Evolutionary conservation across 64 coral and sea anemone species (phyloP).

Genomic region (Porites lutea): DNA sequence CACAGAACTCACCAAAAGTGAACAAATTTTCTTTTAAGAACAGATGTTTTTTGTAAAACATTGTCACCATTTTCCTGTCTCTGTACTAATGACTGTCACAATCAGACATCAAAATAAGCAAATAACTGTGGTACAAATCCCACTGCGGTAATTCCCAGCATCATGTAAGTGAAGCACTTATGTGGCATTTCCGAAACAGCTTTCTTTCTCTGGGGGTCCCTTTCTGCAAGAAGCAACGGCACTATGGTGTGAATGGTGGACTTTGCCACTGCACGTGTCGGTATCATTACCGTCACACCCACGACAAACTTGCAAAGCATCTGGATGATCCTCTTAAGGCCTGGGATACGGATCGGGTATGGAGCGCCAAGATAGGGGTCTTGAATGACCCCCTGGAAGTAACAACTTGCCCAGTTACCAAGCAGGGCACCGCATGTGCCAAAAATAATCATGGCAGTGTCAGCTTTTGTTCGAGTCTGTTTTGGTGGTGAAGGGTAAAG

Average conservation of each 20-base stretch:
- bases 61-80: too few species aligned
- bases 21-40: too few species aligned
- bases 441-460: conserved; percentile 84
- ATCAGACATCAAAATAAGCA: conserved; percentile 74
- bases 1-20: too few species aligned
- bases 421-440: conserved; percentile 70
- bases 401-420: conserved; percentile 66
- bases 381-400: conserved; percentile 48
- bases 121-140: conserved; percentile 75
- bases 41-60: too few species aligned
- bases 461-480: conserved; percentile 74
- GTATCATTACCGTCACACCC: conserved; percentile 73
- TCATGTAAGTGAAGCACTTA: conserved; percentile 80
- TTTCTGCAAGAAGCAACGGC: conserved; percentile 73
- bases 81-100: too few species aligned
- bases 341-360: conserved; percentile 64
- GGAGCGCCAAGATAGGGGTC: conserved; percentile 81
- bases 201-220: conserved; percentile 63
- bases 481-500: conserved; percentile 82
- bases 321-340: conserved; percentile 57
- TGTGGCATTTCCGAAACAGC: conserved; percentile 81
- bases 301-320: conserved; percentile 83
- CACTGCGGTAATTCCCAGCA: conserved; percentile 65
- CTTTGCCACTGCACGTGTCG: conserved; percentile 75
- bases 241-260: conserved; percentile 61